phyloP scores from a whole-genome alignment of 2,888 invertebrate genomes.

The Uropetala carovei region DNA sequence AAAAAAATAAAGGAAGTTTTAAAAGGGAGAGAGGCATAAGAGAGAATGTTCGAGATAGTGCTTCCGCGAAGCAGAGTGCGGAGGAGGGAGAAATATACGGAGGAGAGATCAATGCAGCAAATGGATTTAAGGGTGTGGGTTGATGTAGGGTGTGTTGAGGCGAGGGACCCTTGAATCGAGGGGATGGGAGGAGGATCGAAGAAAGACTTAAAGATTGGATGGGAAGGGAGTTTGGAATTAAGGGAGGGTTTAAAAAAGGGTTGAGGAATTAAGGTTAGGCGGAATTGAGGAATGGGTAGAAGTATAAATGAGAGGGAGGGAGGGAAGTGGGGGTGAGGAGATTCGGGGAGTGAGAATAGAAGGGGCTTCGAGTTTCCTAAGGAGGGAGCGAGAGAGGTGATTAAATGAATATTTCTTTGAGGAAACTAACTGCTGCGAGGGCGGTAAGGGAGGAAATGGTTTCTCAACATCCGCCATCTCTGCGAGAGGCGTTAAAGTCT shows the following conservation, averaged over 20 bases:
- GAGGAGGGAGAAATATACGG: not conserved
- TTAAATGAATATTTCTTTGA: slow-evolving; percentile 13
- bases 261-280: not conserved
- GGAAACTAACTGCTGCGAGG: not conserved
- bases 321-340: not conserved
- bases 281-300: not conserved
- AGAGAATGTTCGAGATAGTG: no score
- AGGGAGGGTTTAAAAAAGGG: not conserved
- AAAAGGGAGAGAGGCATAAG: not conserved
- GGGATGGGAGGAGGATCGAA: not conserved
- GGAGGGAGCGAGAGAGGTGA: not conserved
- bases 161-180: not conserved
- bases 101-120: not conserved
- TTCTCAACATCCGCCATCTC: slow-evolving; percentile 19
- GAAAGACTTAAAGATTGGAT: not conserved
- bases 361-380: no score
- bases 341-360: not conserved
- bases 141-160: no score
- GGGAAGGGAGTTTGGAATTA: slow-evolving; percentile 8
- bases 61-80: no score
- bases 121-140: not conserved
- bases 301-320: not conserved
- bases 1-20: slow-evolving; percentile 3
- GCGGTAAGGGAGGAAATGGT: slow-evolving; percentile 2
- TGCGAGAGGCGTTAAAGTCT: not conserved